Conservation (phyloP, 2,113 vertebrate species). For the Phaethon lepturus region DNA sequence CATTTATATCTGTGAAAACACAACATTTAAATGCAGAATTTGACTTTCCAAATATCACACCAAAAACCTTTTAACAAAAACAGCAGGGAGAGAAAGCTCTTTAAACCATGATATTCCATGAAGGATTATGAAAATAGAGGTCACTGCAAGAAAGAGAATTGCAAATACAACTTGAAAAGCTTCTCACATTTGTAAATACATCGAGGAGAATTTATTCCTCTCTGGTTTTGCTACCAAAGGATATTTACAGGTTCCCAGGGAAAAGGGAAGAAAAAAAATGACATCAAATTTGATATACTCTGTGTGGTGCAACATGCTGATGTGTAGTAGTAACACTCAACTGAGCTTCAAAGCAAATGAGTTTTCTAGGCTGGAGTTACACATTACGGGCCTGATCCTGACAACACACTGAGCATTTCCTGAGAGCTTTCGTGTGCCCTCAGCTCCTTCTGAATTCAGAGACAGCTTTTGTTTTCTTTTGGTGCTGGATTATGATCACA, state of each 20-base stretch:
- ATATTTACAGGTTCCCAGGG: slow-evolving; percentile 73
- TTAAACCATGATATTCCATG: slow-evolving; percentile 81
- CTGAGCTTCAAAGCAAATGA: slow-evolving; percentile 60
- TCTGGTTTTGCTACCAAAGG: slow-evolving; percentile 71
- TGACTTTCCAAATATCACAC: slow-evolving; percentile 79
- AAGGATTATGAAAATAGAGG: slow-evolving; percentile 88
- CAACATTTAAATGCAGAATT: slow-evolving; percentile 84
- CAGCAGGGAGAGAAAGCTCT: slow-evolving; percentile 82
- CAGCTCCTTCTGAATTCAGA: neutral
- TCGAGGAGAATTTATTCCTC: slow-evolving; percentile 75
- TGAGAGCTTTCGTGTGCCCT: neutral
- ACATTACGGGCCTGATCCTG: slow-evolving; percentile 50
- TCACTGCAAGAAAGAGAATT: slow-evolving; percentile 76
- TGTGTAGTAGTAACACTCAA: slow-evolving; percentile 27
- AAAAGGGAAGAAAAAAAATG: slow-evolving; percentile 65
- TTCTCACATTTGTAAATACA: slow-evolving; percentile 82
- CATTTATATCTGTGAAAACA: slow-evolving; percentile 77
- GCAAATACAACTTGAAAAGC: slow-evolving; percentile 81
- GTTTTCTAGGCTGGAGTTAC: slow-evolving; percentile 50
- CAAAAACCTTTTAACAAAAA: slow-evolving; percentile 84
- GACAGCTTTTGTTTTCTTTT: slow-evolving; percentile 34
- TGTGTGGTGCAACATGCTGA: slow-evolving; percentile 40
- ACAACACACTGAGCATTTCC: slow-evolving; percentile 26
- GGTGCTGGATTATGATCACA: slow-evolving; percentile 26
- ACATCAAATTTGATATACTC: slow-evolving; percentile 71